Percentiles rank a stretch among this genome's conserved stretches.
phyloP scores from a whole-genome alignment of 1,140 invertebrate genomes.

The Ptiloglossa arizonensis region DNA sequence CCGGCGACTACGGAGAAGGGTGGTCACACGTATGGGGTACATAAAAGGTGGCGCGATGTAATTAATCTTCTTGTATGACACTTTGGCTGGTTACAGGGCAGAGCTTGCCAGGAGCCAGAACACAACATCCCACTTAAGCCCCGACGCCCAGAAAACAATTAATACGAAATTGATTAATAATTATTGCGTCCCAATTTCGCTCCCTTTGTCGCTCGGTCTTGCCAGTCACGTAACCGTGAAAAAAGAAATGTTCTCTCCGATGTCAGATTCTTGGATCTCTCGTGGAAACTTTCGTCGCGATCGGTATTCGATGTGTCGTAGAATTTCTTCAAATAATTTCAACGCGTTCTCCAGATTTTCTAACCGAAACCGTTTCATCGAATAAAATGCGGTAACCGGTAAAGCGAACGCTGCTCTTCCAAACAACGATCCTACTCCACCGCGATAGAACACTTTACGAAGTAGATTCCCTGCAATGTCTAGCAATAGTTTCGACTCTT shows the following conservation, averaged over 20 bases:
- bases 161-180: constrained; percentile 78
- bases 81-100: constrained; percentile 69
- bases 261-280: neutral
- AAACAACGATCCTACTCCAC: too few species aligned
- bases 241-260: constrained; percentile 22
- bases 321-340: neutral
- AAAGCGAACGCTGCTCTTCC: too few species aligned
- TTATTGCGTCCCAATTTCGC: constrained; percentile 67
- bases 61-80: constrained; percentile 78
- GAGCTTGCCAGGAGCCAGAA: constrained; percentile 70
- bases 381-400: too few species aligned
- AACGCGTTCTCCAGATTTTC: too few species aligned
- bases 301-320: neutral
- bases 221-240: constrained; percentile 53
- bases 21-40: constrained; percentile 58
- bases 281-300: neutral
- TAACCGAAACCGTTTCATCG: too few species aligned
- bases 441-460: neutral
- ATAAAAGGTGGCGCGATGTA: constrained; percentile 63
- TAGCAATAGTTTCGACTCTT: neutral
- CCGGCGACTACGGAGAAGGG: constrained; percentile 54
- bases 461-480: neutral
- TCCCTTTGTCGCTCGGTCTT: constrained; percentile 39
- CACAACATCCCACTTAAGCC: constrained; percentile 77
- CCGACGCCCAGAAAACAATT: constrained; percentile 73